These are phyloP conservation scores for Arrhamphus sclerolepis DNA, from an alignment of 2,797 vertebrate species.

Conservation along the genomic window DNA sequence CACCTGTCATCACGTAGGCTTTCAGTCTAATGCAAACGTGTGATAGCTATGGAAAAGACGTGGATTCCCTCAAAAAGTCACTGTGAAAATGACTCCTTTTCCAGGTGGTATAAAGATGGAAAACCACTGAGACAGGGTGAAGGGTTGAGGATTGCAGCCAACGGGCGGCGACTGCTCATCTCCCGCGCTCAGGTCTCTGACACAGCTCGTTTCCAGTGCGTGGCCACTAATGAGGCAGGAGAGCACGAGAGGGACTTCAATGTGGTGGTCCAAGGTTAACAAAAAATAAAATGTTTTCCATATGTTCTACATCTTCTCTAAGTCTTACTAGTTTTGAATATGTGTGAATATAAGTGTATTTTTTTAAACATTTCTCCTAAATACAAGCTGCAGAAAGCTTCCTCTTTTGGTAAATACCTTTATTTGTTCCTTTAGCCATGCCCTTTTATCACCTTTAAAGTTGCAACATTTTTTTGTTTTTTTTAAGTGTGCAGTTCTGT, in stretches of 20 bases:
- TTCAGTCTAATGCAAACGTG: neutral
- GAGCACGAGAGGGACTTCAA: constrained; percentile 86
- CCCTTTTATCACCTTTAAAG: neutral
- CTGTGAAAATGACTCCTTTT: neutral
- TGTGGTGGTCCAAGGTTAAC: constrained; percentile 90
- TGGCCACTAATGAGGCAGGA: constrained; percentile 90
- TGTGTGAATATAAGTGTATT: neutral
- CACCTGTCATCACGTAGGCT: constrained; percentile 89
- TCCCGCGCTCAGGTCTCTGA: constrained; percentile 88
- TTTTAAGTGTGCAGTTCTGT: constrained; percentile 6
- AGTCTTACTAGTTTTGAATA: neutral
- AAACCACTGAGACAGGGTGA: constrained; percentile 80
- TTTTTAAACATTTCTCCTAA: constrained; percentile 39
- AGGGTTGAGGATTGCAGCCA: constrained; percentile 81
- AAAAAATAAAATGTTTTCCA: neutral
- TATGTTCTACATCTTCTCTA: too few relatives aligned
- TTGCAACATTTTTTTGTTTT: neutral
- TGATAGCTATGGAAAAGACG: neutral
- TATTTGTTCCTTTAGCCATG: neutral
- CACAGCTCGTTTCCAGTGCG: constrained; percentile 88
- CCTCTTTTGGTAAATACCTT: constrained; percentile 49
- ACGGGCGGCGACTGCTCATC: constrained; percentile 86
- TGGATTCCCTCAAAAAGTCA: neutral
- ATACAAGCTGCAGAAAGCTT: constrained; percentile 50
- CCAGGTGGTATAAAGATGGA: constrained; percentile 70